phyloP scores from a whole-genome alignment of 2,888 invertebrate species.

The Ochropleura leucogaster region DNA sequence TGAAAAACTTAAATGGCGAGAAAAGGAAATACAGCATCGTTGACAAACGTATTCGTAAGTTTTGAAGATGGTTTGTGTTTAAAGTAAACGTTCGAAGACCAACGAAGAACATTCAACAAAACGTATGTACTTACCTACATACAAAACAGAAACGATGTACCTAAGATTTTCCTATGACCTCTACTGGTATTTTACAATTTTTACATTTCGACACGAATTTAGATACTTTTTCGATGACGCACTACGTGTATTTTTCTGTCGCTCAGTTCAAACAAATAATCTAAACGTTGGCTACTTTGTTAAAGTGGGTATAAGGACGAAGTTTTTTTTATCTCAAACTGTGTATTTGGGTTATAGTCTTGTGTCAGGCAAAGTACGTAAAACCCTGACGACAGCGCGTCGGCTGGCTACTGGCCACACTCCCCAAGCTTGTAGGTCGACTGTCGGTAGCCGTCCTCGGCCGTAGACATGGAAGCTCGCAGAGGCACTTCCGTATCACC shows the following conservation, averaged over 20 bases:
- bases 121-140: background rate
- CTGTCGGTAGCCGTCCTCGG: conserved; percentile 77
- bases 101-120: conserved; percentile 6
- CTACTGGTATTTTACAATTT: conserved; percentile 35
- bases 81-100: background rate
- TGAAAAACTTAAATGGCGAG: no score
- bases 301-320: conserved; percentile 5
- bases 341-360: conserved; percentile 26
- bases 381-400: conserved; percentile 2
- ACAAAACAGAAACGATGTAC: conserved; percentile 8
- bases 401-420: conserved; percentile 51
- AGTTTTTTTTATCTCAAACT: conserved; percentile 39
- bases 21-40: conserved; percentile 1
- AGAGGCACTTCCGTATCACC: conserved; percentile 69
- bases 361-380: conserved; percentile 24
- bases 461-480: conserved; percentile 79
- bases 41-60: background rate
- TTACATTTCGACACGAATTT: conserved; percentile 37
- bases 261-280: conserved; percentile 1
- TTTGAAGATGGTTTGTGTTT: background rate
- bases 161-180: conserved; percentile 25
- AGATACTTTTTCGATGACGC: conserved; percentile 4
- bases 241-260: conserved; percentile 4
- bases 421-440: conserved; percentile 75
- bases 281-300: background rate